Evolutionary conservation across 2,797 vertebrate genomes (phyloP).

Genomic region (Ficedula albicollis): DNA sequence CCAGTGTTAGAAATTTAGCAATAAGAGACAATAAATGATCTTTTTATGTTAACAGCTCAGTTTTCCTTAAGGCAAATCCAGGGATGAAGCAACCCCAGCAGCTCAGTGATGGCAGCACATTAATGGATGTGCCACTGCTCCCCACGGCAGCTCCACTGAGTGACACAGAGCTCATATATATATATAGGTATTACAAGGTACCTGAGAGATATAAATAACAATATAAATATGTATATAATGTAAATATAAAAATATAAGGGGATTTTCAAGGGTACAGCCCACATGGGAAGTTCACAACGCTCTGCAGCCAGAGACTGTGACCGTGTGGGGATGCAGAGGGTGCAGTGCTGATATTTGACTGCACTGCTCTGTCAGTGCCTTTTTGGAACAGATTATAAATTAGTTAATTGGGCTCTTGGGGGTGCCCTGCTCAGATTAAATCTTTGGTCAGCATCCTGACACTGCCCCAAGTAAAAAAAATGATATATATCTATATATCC

Average conservation of each 20-base stretch:
- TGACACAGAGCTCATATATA: background rate
- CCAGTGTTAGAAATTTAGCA: background rate
- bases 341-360: background rate
- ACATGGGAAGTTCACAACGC: rapidly evolving
- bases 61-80: background rate
- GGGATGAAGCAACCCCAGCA: background rate
- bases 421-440: background rate
- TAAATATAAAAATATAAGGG: background rate
- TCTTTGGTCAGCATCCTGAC: background rate
- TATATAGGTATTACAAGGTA: background rate
- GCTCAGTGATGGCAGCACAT: rapidly evolving
- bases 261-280: background rate
- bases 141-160: background rate
- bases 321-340: rapidly evolving
- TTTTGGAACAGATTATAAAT: background rate
- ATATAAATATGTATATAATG: background rate
- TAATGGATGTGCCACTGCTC: rapidly evolving
- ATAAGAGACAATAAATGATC: background rate
- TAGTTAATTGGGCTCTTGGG: background rate
- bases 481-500: rapidly evolving
- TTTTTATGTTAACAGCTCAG: background rate
- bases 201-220: background rate
- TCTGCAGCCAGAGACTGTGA: rapidly evolving
- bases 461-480: background rate
- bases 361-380: background rate